These are phyloP conservation scores for Epizoanthus fatuus DNA, from an alignment of 92 coral and sea anemone genomes.

Conservation along the genomic window DNA sequence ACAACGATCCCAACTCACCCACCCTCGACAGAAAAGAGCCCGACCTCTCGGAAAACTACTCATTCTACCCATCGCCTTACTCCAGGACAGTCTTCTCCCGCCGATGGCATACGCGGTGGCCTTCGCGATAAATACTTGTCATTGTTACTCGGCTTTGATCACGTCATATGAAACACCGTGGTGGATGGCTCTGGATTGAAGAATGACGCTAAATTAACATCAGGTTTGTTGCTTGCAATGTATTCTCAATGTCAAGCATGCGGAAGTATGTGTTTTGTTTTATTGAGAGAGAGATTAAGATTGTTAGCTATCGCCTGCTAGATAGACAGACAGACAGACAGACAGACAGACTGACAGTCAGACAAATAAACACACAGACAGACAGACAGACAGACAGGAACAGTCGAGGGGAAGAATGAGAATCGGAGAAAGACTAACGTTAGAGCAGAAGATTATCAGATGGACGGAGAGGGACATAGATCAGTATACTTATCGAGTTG, in stretches of 20 bases:
- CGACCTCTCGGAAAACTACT: slow-evolving; percentile 29
- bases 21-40: background rate
- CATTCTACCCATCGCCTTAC: slow-evolving; percentile 62
- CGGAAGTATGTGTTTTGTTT: background rate
- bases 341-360: no score
- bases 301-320: no score
- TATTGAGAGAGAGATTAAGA: no score
- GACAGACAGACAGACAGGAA: no score
- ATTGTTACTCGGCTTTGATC: slow-evolving; percentile 94
- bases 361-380: no score
- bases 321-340: no score
- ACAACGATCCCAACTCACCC: slow-evolving; percentile 4
- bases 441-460: no score
- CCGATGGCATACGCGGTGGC: slow-evolving; percentile 31
- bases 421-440: no score
- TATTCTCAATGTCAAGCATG: background rate
- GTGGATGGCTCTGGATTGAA: slow-evolving; percentile 91
- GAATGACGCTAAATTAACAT: slow-evolving; percentile 82
- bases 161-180: slow-evolving; percentile 82
- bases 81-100: background rate
- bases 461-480: no score
- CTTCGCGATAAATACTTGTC: slow-evolving; percentile 73
- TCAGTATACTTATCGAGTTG: no score
- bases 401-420: no score
- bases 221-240: slow-evolving; percentile 59